These are phyloP conservation scores for Pseudois nayaur DNA, from an alignment of 2,113 vertebrate species.

Conservation along the genomic window DNA sequence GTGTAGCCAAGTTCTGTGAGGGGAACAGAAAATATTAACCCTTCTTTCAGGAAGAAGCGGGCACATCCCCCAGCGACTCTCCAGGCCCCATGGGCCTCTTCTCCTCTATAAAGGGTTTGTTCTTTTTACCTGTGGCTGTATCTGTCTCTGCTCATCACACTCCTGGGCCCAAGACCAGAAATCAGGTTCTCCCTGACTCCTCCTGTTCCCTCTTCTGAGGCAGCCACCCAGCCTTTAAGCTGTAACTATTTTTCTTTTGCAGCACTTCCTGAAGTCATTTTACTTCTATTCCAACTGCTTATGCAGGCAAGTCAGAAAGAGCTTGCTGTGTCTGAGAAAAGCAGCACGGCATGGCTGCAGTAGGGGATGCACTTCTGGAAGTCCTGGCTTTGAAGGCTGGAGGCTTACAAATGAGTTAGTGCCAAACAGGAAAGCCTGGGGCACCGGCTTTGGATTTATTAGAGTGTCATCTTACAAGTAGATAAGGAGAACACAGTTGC, in stretches of 20 bases:
- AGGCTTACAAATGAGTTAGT: not conserved
- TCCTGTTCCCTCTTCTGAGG: not conserved
- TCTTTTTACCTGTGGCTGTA: not conserved
- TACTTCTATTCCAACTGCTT: not conserved
- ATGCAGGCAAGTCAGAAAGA: not conserved
- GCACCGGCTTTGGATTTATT: not conserved
- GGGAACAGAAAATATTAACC: not conserved
- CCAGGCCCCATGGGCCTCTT: not conserved
- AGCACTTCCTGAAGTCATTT: not conserved
- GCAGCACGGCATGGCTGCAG: not conserved
- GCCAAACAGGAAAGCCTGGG: not conserved
- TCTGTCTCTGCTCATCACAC: not conserved
- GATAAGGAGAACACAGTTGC: not conserved
- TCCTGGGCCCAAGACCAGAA: not conserved
- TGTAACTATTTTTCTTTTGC: not conserved
- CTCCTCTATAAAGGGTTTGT: not conserved
- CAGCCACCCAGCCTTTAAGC: not conserved
- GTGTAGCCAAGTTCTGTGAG: conserved; percentile 85
- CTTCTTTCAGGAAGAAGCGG: not conserved
- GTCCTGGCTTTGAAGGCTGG: not conserved
- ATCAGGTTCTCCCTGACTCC: not conserved
- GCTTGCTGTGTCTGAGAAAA: not conserved
- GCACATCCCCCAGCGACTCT: not conserved
- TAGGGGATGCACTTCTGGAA: not conserved
- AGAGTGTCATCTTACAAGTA: not conserved